These are phyloP conservation scores for Ormyrus labotus DNA, from an alignment of 2,888 invertebrate species.

Conservation along the genomic window DNA sequence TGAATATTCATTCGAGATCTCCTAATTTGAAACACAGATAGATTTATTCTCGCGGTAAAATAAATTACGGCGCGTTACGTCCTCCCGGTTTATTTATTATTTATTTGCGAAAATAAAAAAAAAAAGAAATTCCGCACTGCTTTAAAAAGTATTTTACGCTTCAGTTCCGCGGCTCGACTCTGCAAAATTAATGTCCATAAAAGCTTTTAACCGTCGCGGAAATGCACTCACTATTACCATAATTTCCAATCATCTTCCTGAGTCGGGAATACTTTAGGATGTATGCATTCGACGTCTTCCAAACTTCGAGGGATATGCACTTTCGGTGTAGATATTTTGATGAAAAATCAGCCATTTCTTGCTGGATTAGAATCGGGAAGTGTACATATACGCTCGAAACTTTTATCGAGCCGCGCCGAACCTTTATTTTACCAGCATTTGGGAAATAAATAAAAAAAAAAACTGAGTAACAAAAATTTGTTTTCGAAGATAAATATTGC, in stretches of 20 bases:
- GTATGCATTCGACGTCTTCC: not conserved
- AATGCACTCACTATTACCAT: not conserved
- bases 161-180: not conserved
- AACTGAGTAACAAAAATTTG: not conserved
- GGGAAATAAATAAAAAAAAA: slow-evolving; percentile 9
- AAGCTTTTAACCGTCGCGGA: slow-evolving; percentile 16
- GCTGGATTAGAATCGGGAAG: slow-evolving; percentile 2
- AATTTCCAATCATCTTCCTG: slow-evolving; percentile 7
- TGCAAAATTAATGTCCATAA: slow-evolving; percentile 23
- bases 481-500: not conserved
- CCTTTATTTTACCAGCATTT: not conserved
- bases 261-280: not conserved
- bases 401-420: not conserved
- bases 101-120: not conserved
- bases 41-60: no score
- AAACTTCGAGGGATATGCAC: not conserved
- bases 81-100: no score
- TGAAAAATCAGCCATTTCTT: slow-evolving; percentile 15
- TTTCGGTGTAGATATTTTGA: not conserved
- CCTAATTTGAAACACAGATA: no score
- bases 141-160: no score
- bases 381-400: slow-evolving; percentile 18
- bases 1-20: no score
- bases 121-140: not conserved
- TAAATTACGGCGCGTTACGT: no score